phyloP scores from a whole-genome alignment of 2,113 vertebrate genomes.

The Menura novaehollandiae region DNA sequence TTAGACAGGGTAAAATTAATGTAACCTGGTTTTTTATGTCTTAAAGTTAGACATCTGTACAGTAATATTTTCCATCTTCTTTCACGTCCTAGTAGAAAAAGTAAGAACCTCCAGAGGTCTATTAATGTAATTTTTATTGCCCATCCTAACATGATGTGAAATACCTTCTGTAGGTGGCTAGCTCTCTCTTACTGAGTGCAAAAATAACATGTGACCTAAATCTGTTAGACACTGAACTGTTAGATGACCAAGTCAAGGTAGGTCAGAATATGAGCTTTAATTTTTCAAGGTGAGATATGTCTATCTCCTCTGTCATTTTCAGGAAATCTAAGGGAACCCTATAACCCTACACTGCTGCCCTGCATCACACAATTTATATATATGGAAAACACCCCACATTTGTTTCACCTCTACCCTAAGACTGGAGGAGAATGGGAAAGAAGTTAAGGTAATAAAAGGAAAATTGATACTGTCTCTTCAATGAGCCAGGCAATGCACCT shows the following conservation, averaged over 20 bases:
- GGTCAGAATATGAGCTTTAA: neutral
- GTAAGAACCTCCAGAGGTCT: neutral
- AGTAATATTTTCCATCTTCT: neutral
- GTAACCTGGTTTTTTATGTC: neutral
- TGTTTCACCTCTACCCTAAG: neutral
- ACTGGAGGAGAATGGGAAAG: neutral
- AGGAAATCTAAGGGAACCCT: neutral
- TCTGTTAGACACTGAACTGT: neutral
- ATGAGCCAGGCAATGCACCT: neutral
- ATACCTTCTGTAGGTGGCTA: neutral
- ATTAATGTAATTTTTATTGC: neutral
- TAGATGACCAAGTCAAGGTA: neutral
- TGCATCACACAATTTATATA: neutral
- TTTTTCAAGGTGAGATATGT: neutral
- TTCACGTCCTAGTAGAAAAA: neutral
- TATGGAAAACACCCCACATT: rapidly evolving
- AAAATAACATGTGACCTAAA: neutral
- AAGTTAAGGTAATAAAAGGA: neutral
- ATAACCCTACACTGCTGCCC: neutral
- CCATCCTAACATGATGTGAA: neutral
- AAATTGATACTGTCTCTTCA: neutral
- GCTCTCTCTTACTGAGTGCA: neutral
- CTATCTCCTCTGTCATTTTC: neutral
- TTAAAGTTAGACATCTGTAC: neutral
- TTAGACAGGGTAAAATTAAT: neutral